phyloP scores from a whole-genome alignment of 2,797 vertebrate species.

The Brachymystax lenok region DNA sequence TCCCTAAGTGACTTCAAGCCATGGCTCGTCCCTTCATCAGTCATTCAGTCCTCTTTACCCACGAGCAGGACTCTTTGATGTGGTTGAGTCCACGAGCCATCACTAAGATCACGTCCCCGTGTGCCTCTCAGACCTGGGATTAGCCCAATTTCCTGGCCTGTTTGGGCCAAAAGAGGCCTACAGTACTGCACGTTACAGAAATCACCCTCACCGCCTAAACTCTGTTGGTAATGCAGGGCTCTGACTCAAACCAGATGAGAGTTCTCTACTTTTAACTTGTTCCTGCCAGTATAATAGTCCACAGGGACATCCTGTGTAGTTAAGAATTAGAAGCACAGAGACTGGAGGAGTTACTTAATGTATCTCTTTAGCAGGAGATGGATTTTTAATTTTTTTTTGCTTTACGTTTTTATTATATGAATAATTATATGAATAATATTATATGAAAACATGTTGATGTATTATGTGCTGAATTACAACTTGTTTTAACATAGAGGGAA shows the following conservation, averaged over 20 bases:
- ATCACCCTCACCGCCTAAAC: conserved; percentile 72
- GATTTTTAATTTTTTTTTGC: conserved; percentile 11
- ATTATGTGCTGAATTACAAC: neutral
- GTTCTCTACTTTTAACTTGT: conserved; percentile 65
- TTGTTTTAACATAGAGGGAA: no score
- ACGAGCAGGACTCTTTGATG: conserved; percentile 83
- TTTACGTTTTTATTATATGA: conserved; percentile 12
- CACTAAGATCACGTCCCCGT: conserved; percentile 55
- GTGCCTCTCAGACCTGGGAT: conserved; percentile 79
- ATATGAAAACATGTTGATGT: conserved; percentile 11
- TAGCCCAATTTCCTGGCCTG: conserved; percentile 81
- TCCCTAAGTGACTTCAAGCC: conserved; percentile 79
- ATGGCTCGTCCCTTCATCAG: conserved; percentile 32
- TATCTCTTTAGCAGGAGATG: neutral
- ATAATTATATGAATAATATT: conserved; percentile 17
- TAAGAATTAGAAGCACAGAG: conserved; percentile 62
- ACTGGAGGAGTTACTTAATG: conserved; percentile 50
- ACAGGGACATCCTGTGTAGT: conserved; percentile 76
- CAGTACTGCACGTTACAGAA: conserved; percentile 78
- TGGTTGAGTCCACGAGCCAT: conserved; percentile 84
- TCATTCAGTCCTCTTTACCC: conserved; percentile 39
- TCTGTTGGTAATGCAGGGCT: conserved; percentile 64
- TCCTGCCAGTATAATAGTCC: conserved; percentile 70
- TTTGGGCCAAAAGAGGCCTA: conserved; percentile 53
- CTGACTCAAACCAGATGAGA: conserved; percentile 86